These are phyloP conservation scores for Perizoma flavofasciatum DNA, from an alignment of 2,888 invertebrate species.

Conservation along the genomic window DNA sequence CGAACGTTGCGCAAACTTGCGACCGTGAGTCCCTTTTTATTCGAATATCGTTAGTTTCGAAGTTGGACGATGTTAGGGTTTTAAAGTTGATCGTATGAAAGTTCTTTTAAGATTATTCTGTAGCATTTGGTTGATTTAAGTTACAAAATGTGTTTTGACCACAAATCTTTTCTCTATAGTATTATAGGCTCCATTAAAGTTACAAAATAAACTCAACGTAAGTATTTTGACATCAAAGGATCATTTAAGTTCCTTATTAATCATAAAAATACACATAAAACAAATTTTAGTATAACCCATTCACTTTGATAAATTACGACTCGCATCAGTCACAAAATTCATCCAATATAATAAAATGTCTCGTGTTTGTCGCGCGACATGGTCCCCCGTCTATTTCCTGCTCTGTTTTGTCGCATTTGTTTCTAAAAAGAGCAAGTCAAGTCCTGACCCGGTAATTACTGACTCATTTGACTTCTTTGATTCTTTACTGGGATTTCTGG, in stretches of 20 bases:
- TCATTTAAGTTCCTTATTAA: neutral
- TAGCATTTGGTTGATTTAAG: too few relatives aligned
- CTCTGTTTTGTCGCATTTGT: conserved; percentile 24
- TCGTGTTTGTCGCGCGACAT: conserved; percentile 8
- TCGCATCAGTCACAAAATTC: neutral
- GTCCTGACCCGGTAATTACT: conserved; percentile 31
- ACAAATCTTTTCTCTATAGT: too few relatives aligned
- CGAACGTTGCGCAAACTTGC: conserved; percentile 8
- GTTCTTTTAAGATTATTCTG: too few relatives aligned
- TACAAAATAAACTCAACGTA: too few relatives aligned
- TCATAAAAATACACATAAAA: neutral
- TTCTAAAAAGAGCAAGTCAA: conserved; percentile 17
- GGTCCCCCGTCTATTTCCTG: conserved; percentile 20
- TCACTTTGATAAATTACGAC: conserved; percentile 7
- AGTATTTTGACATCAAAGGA: neutral
- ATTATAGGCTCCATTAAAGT: too few relatives aligned
- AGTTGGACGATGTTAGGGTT: conserved; percentile 1
- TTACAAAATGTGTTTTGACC: too few relatives aligned
- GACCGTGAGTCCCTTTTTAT: conserved; percentile 14
- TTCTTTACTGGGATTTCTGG: conserved; percentile 17
- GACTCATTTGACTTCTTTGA: conserved; percentile 36
- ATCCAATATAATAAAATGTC: neutral
- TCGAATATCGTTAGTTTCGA: conserved; percentile 3
- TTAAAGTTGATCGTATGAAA: conserved; percentile 4
- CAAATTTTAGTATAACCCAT: neutral